Evolutionary conservation across 2,113 vertebrate genomes (phyloP), one percentile per base, ranked within the genome.

Genomic region (Nesogale talazaci): DNA sequence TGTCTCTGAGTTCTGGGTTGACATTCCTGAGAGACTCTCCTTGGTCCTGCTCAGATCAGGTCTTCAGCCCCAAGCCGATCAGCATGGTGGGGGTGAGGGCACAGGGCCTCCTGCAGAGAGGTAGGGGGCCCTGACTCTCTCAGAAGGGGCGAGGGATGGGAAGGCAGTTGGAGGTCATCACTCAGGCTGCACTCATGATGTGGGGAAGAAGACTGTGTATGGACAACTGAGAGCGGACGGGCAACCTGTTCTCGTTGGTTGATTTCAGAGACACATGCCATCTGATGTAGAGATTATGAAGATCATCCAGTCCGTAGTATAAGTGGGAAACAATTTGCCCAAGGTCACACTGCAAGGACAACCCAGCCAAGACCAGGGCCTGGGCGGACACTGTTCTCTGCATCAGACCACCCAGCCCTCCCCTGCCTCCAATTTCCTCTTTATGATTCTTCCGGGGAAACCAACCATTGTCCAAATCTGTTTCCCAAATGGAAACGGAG

Each of bases 91-190:
- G 52, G 14, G 25, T 0, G 14, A 56, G 27, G 59, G 79, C 65
- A 29, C 9, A 0, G 46, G 84, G n/a, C 27, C n/a, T 7, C 4
- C 29, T 29, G 2, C 1, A 0, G 78, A 0, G 78, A 31, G 42
- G 20, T n/a, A 63, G 65, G 29, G 57, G 20, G 46, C 46, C 46
- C 46, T 52, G 5, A 67, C 36, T 79, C 7, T 72, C 34, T 5
- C 29, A 70, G 36, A 46, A 69, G 31, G 20, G 6, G 14, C 11
- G 19, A 74, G 6, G 56, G 65, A 1, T 29, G n/a, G 40, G 40
- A 59, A 57, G 52, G 27, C 17, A 61, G 5, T 17, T 6, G 23
- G 29, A 23, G 25, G 8, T 19, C 19, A 19, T 29, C 22, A 14
- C n/a, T 65, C 22, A 2, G 34, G 74, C 10, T 2, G 40, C 82